A percentile compares a stretch with the other conserved stretches of the same genome.
phyloP scores from a whole-genome alignment of 2,888 invertebrate species.

The Cantharis nigra region DNA sequence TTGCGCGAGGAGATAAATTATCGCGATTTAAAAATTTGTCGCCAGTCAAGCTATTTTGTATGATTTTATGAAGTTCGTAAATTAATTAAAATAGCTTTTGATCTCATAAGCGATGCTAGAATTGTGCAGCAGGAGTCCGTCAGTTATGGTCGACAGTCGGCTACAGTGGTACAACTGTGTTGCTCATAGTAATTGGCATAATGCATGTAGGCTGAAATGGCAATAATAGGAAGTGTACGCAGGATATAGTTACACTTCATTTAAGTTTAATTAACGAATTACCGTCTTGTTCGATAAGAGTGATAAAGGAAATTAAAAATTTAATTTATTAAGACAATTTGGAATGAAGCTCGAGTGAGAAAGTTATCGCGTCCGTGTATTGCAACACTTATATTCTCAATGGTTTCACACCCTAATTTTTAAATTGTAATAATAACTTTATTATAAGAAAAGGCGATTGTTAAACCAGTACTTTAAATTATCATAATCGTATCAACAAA shows the following conservation, averaged over 20 bases:
- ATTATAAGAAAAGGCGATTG: slow-evolving; percentile 34
- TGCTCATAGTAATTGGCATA: not conserved
- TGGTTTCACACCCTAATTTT: slow-evolving; percentile 43
- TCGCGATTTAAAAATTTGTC: not conserved
- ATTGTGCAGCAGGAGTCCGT: not conserved
- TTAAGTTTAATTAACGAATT: slow-evolving; percentile 10
- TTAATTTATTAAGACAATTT: not conserved
- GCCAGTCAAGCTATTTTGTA: not conserved
- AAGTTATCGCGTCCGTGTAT: not conserved
- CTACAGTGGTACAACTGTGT: not conserved
- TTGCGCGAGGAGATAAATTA: not conserved
- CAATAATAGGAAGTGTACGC: slow-evolving; percentile 6
- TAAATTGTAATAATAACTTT: slow-evolving; percentile 46
- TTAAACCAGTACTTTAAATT: slow-evolving; percentile 21
- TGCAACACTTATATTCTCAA: not conserved
- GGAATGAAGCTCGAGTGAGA: not conserved
- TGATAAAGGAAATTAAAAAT: not conserved
- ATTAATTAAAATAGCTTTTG: not conserved
- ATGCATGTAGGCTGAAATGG: not conserved
- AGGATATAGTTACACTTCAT: slow-evolving; percentile 11
- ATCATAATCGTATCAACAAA: slow-evolving; percentile 9
- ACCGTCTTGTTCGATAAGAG: not conserved
- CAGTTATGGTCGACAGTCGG: not conserved
- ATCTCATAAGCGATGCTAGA: not conserved
- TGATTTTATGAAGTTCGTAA: not conserved